phyloP scores from a whole-genome alignment of 2,113 vertebrate genomes.

The Seriola aureovittata region DNA sequence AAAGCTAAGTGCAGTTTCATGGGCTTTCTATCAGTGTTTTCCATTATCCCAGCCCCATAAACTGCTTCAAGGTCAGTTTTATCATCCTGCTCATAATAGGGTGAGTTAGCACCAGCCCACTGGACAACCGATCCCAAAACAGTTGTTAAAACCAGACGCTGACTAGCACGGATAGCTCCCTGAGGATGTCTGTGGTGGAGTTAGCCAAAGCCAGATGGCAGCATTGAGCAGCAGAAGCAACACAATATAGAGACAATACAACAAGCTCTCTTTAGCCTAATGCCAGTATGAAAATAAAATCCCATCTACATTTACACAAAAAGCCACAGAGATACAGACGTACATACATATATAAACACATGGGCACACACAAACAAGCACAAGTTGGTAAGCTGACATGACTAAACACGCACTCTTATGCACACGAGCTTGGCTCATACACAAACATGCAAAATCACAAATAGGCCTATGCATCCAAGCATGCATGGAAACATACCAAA shows the following conservation, averaged over 20 bases:
- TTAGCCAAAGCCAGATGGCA: slow-evolving; percentile 81
- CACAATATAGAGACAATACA: not conserved
- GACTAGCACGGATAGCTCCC: slow-evolving; percentile 67
- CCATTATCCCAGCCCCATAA: slow-evolving; percentile 74
- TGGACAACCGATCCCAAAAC: slow-evolving; percentile 77
- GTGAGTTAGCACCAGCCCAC: slow-evolving; percentile 73
- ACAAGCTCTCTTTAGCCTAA: slow-evolving; percentile 24
- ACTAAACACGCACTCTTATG: slow-evolving; percentile 34
- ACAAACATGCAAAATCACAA: slow-evolving; percentile 42
- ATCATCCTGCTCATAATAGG: slow-evolving; percentile 75
- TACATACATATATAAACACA: slow-evolving; percentile 29
- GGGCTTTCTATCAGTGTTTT: slow-evolving; percentile 64
- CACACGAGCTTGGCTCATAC: slow-evolving; percentile 19
- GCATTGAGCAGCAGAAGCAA: slow-evolving; percentile 75
- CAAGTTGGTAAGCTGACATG: slow-evolving; percentile 29
- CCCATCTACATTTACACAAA: slow-evolving; percentile 44
- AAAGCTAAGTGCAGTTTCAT: slow-evolving; percentile 70
- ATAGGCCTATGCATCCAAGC: slow-evolving; percentile 45
- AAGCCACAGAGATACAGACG: slow-evolving; percentile 31
- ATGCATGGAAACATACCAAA: slow-evolving; percentile 34
- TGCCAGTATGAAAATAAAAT: slow-evolving; percentile 27
- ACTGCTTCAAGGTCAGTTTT: slow-evolving; percentile 80
- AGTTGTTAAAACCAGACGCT: slow-evolving; percentile 73
- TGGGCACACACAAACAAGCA: slow-evolving; percentile 17
- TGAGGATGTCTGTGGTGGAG: slow-evolving; percentile 48